These are phyloP conservation scores for Pitangus sulphuratus DNA, from an alignment of 2,797 vertebrate species.

Conservation along the genomic window DNA sequence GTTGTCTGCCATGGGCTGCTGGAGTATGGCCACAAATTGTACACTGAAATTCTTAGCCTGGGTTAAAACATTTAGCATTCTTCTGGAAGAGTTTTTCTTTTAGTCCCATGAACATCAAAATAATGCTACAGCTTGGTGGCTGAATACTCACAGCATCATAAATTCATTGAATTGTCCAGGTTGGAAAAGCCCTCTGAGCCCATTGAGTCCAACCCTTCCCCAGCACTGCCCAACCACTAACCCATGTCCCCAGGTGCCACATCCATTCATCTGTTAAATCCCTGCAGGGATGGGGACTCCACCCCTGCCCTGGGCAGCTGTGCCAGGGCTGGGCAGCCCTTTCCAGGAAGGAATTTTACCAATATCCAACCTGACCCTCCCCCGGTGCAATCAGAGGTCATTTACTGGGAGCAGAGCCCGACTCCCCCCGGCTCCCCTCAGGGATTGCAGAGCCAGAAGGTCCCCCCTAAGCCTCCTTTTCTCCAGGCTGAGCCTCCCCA, in stretches of 20 bases:
- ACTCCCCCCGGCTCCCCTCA: fast-evolving
- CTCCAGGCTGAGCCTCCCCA: neutral
- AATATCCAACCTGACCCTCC: neutral
- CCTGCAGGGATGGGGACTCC: neutral
- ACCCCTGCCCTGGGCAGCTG: neutral
- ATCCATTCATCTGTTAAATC: neutral
- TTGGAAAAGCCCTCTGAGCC: neutral
- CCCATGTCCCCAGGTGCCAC: neutral
- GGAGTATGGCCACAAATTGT: neutral
- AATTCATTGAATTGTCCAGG: neutral
- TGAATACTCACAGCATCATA: neutral
- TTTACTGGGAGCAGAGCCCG: neutral
- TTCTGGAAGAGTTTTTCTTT: neutral
- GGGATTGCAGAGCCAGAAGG: neutral
- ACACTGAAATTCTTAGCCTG: neutral
- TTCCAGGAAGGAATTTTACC: neutral
- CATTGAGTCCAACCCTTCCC: neutral
- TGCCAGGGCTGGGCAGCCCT: neutral
- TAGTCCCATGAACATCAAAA: neutral
- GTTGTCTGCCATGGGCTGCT: neutral
- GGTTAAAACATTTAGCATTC: neutral
- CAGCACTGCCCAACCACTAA: neutral
- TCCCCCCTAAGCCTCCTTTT: neutral
- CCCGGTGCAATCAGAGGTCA: fast-evolving
- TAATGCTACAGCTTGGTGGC: neutral